These are phyloP conservation scores for Scytalopus superciliaris DNA, from an alignment of 2,113 vertebrate species.

Conservation along the genomic window DNA sequence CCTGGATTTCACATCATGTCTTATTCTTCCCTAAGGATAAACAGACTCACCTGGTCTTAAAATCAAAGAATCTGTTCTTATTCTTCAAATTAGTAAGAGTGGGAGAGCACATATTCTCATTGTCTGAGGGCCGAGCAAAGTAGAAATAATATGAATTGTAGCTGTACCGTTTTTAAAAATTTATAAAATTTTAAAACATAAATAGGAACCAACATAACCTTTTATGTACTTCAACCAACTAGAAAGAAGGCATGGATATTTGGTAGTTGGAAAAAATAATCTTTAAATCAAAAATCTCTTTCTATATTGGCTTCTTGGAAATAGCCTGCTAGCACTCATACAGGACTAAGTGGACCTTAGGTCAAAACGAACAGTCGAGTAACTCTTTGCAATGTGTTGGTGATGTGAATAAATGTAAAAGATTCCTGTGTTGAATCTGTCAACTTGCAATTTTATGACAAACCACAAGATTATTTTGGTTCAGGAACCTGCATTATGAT, in stretches of 20 bases:
- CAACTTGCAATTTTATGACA: slow-evolving; percentile 40
- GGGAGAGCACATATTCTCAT: neutral
- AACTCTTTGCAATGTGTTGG: neutral
- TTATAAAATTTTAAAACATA: neutral
- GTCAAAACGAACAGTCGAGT: slow-evolving; percentile 2
- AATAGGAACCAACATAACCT: neutral
- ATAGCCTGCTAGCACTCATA: neutral
- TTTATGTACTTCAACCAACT: neutral
- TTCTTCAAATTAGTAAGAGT: neutral
- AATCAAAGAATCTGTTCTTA: neutral
- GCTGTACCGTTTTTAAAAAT: neutral
- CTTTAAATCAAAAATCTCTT: neutral
- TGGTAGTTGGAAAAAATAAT: neutral
- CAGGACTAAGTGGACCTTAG: neutral
- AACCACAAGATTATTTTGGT: neutral
- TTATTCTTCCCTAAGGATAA: slow-evolving; percentile 11
- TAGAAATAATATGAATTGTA: neutral
- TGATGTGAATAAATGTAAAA: slow-evolving; percentile 17
- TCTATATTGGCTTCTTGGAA: neutral
- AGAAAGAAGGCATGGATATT: neutral
- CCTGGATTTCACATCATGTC: neutral
- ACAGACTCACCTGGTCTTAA: neutral
- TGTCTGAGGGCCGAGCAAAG: neutral
- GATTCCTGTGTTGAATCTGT: neutral
- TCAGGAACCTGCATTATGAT: neutral